These are phyloP conservation scores for Ceyx margarethae DNA, from an alignment of 2,113 vertebrate species.

Conservation along the genomic window DNA sequence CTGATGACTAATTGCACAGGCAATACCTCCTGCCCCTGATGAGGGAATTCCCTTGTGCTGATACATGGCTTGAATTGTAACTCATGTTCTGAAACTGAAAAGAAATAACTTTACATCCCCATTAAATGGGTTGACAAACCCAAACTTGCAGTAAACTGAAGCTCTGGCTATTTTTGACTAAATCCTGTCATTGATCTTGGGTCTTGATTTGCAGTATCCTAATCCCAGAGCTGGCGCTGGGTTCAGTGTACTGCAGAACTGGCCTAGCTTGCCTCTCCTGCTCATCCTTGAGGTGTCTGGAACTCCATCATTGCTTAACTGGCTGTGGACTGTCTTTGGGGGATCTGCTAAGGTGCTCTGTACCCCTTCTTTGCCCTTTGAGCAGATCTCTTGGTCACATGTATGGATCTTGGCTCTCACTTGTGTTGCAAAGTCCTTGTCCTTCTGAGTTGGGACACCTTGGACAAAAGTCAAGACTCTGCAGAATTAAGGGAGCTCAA, in stretches of 20 bases:
- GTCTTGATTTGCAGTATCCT: neutral
- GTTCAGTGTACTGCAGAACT: neutral
- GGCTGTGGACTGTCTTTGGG: neutral
- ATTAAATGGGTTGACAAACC: neutral
- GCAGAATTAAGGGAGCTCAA: neutral
- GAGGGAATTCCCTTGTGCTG: neutral
- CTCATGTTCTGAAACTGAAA: neutral
- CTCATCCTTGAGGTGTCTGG: neutral
- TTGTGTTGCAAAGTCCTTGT: neutral
- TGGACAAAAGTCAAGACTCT: neutral
- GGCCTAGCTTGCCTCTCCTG: neutral
- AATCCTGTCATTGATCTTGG: neutral
- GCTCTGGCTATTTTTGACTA: neutral
- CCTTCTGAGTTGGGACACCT: neutral
- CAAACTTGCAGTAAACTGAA: neutral
- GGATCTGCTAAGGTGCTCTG: neutral
- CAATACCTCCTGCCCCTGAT: neutral
- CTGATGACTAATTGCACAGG: neutral
- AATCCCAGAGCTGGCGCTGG: neutral
- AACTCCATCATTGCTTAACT: neutral
- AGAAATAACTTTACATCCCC: neutral
- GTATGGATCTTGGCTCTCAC: neutral
- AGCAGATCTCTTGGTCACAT: neutral
- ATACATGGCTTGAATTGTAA: neutral
- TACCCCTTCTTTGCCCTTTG: neutral